These are phyloP conservation scores for Dipodomys ordii DNA, from an alignment of 2,113 vertebrate species.

Conservation along the genomic window DNA sequence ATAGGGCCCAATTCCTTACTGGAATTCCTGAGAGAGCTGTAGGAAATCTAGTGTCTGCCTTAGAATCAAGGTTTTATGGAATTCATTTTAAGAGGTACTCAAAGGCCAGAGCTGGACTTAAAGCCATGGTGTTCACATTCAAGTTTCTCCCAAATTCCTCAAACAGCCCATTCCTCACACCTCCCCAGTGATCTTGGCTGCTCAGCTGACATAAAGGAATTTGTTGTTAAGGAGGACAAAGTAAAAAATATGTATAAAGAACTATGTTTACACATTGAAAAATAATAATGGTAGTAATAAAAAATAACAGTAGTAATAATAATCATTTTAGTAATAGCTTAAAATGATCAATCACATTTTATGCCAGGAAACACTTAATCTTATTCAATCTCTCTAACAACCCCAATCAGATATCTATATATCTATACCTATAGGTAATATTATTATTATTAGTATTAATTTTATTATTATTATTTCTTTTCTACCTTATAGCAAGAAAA, in stretches of 20 bases:
- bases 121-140: not conserved
- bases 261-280: not conserved
- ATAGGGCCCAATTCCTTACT: not conserved
- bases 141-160: not conserved
- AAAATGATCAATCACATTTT: not conserved
- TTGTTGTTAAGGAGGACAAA: not conserved
- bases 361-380: not conserved
- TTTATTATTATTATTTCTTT: not conserved
- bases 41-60: not conserved
- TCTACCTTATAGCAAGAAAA: not conserved
- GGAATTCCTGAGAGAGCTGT: not conserved
- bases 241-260: not conserved
- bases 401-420: not conserved
- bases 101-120: not conserved
- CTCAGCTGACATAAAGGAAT: not conserved
- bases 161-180: not conserved
- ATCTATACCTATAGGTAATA: not conserved
- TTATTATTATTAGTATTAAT: not conserved
- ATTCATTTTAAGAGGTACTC: not conserved
- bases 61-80: conserved; percentile 28
- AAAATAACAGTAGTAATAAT: not conserved
- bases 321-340: not conserved
- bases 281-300: not conserved
- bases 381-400: not conserved
- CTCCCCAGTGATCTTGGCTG: not conserved